Conservation (phyloP, 2,797 vertebrate species). For the Yasuhikotakia modesta region DNA sequence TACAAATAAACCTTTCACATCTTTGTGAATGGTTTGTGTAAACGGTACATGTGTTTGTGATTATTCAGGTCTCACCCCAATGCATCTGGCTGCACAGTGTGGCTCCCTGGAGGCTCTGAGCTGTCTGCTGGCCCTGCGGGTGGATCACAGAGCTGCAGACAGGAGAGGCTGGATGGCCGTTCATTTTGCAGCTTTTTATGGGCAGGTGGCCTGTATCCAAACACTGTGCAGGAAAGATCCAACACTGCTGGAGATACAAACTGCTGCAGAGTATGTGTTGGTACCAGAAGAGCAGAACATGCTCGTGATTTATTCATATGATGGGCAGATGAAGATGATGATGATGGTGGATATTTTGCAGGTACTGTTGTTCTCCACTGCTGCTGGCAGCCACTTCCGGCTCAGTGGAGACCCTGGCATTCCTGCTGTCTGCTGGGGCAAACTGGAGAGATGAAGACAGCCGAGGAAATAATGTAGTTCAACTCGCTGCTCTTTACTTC, state of each 20-base stretch:
- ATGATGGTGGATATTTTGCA: slow-evolving; percentile 46
- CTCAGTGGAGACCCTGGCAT: slow-evolving; percentile 72
- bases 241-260: slow-evolving; percentile 67
- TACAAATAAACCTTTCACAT: too few relatives aligned
- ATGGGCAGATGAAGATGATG: not conserved
- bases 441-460: slow-evolving; percentile 74
- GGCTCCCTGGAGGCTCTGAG: slow-evolving; percentile 72
- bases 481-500: slow-evolving; percentile 76
- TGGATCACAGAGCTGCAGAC: slow-evolving; percentile 69
- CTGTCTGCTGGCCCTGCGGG: slow-evolving; percentile 74
- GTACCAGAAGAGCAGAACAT: not conserved
- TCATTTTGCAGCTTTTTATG: slow-evolving; percentile 78
- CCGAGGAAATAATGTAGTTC: slow-evolving; percentile 74
- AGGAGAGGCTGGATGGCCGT: slow-evolving; percentile 77
- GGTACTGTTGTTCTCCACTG: slow-evolving; percentile 71
- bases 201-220: slow-evolving; percentile 72
- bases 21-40: too few relatives aligned
- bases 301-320: not conserved
- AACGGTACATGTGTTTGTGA: not conserved
- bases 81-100: slow-evolving; percentile 77
- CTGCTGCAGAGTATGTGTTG: slow-evolving; percentile 70
- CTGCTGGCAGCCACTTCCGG: slow-evolving; percentile 76
- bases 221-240: slow-evolving; percentile 74
- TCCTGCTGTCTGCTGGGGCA: slow-evolving; percentile 72
- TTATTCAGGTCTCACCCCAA: slow-evolving; percentile 69